phyloP scores from a whole-genome alignment of 2,797 vertebrate species.

The Limnodromus scolopaceus region DNA sequence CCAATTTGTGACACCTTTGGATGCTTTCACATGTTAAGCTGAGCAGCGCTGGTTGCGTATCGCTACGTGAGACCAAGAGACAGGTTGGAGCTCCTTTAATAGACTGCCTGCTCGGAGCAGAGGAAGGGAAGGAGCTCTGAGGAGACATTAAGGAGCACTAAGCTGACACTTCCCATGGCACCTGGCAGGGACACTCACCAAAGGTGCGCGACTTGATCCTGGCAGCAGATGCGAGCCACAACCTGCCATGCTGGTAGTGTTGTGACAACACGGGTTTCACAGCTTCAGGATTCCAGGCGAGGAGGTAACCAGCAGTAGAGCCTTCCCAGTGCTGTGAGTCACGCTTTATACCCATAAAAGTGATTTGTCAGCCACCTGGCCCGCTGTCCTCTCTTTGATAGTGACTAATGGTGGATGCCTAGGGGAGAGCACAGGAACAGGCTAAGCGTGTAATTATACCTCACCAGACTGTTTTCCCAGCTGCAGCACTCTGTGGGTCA shows the following conservation, averaged over 20 bases:
- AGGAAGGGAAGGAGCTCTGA: neutral
- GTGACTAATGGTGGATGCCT: conserved; percentile 25
- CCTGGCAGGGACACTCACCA: neutral
- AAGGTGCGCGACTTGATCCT: neutral
- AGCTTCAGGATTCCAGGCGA: neutral
- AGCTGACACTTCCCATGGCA: neutral
- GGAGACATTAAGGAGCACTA: neutral
- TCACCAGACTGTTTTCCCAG: conserved; percentile 1
- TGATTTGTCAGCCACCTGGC: conserved; percentile 24
- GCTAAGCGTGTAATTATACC: neutral
- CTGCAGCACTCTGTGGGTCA: neutral
- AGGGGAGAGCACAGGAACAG: neutral
- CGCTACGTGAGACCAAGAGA: neutral
- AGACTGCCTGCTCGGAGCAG: neutral
- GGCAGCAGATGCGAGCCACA: neutral
- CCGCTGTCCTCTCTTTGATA: conserved; percentile 19
- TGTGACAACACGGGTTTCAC: neutral
- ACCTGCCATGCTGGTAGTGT: neutral
- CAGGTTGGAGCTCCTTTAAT: neutral
- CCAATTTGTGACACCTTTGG: neutral
- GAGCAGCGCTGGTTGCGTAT: neutral
- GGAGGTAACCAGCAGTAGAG: neutral
- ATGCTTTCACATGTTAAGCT: neutral
- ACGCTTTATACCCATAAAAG: neutral
- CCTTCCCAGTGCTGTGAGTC: conserved; percentile 31